Base-by-base conservation (phyloP, 2,113 vertebrate genomes). In the Misgurnus anguillicaudatus region DNA sequence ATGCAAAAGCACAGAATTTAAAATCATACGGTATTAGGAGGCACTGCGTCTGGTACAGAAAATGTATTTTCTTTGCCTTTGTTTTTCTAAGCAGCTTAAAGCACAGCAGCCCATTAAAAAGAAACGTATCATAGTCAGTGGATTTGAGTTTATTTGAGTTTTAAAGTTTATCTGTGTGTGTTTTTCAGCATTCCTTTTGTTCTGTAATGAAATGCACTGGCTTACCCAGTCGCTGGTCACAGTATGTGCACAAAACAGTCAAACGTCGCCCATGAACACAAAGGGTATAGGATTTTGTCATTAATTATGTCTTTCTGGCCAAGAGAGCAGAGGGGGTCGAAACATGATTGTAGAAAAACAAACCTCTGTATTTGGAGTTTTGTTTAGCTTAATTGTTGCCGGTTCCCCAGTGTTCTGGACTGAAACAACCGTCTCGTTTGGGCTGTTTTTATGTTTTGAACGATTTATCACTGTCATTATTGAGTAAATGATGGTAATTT, bases 41-140 rank as follows among this genome's bases (percentile, higher is more conserved):
- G 16, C n/a, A n/a, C 24, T 24, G 24, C 53, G 9, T 7, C 45
- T 55, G 4, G 24, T 51, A 42, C 21, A 38, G 38, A 79, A 82
- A 83, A 74, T 45, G 11, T 78, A 74, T 21, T 53, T 58, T 38
- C 38, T 55, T 21, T 65, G 48, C 39, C 51, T 83, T 76, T 83
- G 78, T 83, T 80, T 80, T 58, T 6, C 41, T 82, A 83, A 80
- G 82, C 82, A 61, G 82, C 82, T 83, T 83, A 80, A 31, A 1
- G 48, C 60, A 24, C n/a, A 9, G 71, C 38, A 53, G 48, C 72
- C 77, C 63, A 83, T 72, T 83, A 80, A 80, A 80, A 69, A n/a
- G 47, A 31, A 58, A n/a, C 41, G 31, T 69, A 48, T 80, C 72
- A 19, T 79, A 14, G 58, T 64, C 74, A 3, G 19, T 77, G 45